Base-by-base conservation (phyloP, 1,140 invertebrate genomes). In the Caenorhabditis latens region DNA sequence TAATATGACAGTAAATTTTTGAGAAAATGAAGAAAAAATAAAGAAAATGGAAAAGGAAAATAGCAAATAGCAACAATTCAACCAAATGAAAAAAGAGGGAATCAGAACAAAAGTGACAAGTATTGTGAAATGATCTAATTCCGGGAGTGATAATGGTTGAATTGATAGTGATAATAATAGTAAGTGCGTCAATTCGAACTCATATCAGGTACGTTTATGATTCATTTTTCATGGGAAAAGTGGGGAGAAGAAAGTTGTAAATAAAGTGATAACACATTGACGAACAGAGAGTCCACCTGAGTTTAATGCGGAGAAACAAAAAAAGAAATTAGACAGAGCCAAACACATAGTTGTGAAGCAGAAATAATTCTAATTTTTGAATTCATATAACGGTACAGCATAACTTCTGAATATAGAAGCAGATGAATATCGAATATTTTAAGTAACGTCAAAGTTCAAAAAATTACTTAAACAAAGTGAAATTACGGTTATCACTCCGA, bases 101-200 rank as follows among this genome's bases (percentile, higher is more conserved):
- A 65, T 21, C 50, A 58, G n/a, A 58, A n/a, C n/a, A 19, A 58
- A n/a, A 21, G 8, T n/a, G 19, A 3, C 4, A 16, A 58, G 21
- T 16, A 58, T 58, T 58, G 57, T 58, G 57, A 58, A 58, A 58
- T 58, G 57, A 58, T 21, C 57, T 21, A n/a, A 21, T 58, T 21
- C 21, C 57, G 16, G 57, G 57, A 21, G 8, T n/a, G 57, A 58
- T 58, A 21, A 58, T 21, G n/a, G 21, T 58, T 58, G n/a, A 8
- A 58, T n/a, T 53, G 50, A 53, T 53, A 53, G 57, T 58, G 57
- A 21, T 58, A 58, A 21, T 58, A n/a, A 53, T 53, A 58, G 57
- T n/a, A 58, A 58, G 57, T 58, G 57, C 57, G 57, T 58, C 57
- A 58, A 9, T n/a, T 8, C 50, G 6, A 16, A 16, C 57, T 19